Evolutionary conservation across 2,797 vertebrate genomes (phyloP), one percentile per base, ranked within the genome.

Genomic region (Hemibagrus guttatus): DNA sequence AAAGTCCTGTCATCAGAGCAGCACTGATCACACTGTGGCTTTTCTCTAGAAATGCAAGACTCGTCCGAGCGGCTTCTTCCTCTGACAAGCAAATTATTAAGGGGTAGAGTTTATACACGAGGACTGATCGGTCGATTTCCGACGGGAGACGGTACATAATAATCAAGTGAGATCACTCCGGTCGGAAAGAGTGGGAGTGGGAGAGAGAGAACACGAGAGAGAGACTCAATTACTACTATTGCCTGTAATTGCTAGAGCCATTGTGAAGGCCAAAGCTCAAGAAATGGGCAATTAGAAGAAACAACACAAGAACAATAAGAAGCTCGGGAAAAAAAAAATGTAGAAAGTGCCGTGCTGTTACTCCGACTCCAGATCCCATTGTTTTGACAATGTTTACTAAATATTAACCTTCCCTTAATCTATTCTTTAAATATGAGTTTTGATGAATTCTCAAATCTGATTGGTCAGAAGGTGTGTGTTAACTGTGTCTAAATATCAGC

Each of bases 21-120:
- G 17, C 86, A 82, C 72, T 2, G 28, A 89, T 88, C 90, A 91
- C 92, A 92, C 88, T 86, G 84, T 63, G 23, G 83, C 88, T 89
- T 86, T 89, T 89, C 89, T 23, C 19, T 89, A 91, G 89, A 93
- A 91, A 91, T 89, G 90, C 89, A 74, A 80, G 28, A 84, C 91
- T 88, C 66, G 84, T 80, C 88, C 89, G 91, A 90, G 86, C 91
- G 90, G 93, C 93, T 95, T 81, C 26, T 93, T 87, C 84, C 89
- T 86, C 92, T 93, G 94, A 95, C 94, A 94, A 92, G 90, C 84
- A 86, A 89, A 92, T 95, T 93, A 95, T 95, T 94, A 82, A 66
- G 93, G 85, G 89, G 90, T 93, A 94, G 35, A 39, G 95, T 95
- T 94, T 94, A 93, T 93, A 93, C 93, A 92, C 93, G 94, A 91